phyloP scores from a whole-genome alignment of 2,113 vertebrate genomes.

The Gobius niger region DNA sequence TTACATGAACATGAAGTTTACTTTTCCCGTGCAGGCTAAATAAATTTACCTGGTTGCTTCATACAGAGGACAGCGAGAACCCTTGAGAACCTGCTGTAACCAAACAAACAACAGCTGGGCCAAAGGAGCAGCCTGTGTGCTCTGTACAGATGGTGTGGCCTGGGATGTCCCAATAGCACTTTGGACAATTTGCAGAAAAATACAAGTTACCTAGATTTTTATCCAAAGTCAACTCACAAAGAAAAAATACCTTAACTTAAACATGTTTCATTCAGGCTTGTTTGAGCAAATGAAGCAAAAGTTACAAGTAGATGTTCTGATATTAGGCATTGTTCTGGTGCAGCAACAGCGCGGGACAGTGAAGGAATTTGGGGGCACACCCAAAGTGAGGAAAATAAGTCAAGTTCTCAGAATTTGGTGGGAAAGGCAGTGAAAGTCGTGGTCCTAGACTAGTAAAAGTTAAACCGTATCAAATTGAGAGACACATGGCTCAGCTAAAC shows the following conservation, averaged over 20 bases:
- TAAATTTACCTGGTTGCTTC: slow-evolving; percentile 41
- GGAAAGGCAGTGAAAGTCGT: neutral
- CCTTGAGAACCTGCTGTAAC: slow-evolving; percentile 39
- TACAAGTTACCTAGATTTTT: too few relatives aligned
- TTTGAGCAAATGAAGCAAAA: too few relatives aligned
- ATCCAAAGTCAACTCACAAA: too few relatives aligned
- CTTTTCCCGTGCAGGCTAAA: slow-evolving; percentile 40
- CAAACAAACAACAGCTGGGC: slow-evolving; percentile 55
- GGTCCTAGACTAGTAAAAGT: neutral
- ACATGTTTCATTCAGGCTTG: too few relatives aligned
- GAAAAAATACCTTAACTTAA: too few relatives aligned
- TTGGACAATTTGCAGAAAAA: neutral
- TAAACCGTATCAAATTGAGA: neutral
- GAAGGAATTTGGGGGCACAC: slow-evolving; percentile 5
- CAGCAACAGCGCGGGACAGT: neutral
- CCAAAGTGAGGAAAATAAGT: slow-evolving; percentile 4
- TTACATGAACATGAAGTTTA: slow-evolving; percentile 58
- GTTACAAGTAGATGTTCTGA: neutral
- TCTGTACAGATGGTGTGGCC: slow-evolving; percentile 3
- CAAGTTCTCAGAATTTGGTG: slow-evolving; percentile 2
- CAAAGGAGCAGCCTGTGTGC: slow-evolving; percentile 12
- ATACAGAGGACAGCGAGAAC: slow-evolving; percentile 24
- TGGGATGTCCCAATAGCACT: neutral
- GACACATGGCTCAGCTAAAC: neutral
- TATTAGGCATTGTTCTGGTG: neutral